Evolutionary conservation across 2,888 invertebrate species (phyloP).

Genomic region (Anodontia alba): DNA sequence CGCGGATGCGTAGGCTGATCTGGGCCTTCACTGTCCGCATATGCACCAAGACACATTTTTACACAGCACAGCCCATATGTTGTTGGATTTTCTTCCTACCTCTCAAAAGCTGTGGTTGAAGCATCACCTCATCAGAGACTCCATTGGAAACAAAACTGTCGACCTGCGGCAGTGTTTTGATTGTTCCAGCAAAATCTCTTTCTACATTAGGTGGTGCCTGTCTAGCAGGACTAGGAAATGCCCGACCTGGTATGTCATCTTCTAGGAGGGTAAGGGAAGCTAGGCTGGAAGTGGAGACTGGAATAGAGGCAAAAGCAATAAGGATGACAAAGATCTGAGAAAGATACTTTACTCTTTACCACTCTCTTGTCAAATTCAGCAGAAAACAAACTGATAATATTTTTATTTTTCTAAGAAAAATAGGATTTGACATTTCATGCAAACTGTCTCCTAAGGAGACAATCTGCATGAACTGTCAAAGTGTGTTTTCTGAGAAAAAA

Average conservation of each 20-base stretch:
- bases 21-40: no score
- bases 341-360: no score
- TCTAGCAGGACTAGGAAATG: constrained; percentile 22
- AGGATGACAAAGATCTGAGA: neutral
- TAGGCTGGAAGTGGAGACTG: constrained; percentile 75
- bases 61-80: no score
- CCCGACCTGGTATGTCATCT: constrained; percentile 57
- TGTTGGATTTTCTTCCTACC: constrained; percentile 70
- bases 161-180: constrained; percentile 58
- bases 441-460: no score
- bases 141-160: constrained; percentile 70
- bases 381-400: no score
- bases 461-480: no score
- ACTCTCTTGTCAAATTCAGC: no score
- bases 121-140: constrained; percentile 79
- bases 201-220: constrained; percentile 42
- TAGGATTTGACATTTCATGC: no score
- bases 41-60: no score
- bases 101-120: constrained; percentile 78
- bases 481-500: no score
- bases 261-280: constrained; percentile 70
- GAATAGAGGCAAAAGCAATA: constrained; percentile 15
- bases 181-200: constrained; percentile 31
- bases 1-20: no score
- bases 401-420: no score